These are phyloP conservation scores for Coelopa pilipes DNA, from an alignment of 2,888 invertebrate species.

Conservation along the genomic window DNA sequence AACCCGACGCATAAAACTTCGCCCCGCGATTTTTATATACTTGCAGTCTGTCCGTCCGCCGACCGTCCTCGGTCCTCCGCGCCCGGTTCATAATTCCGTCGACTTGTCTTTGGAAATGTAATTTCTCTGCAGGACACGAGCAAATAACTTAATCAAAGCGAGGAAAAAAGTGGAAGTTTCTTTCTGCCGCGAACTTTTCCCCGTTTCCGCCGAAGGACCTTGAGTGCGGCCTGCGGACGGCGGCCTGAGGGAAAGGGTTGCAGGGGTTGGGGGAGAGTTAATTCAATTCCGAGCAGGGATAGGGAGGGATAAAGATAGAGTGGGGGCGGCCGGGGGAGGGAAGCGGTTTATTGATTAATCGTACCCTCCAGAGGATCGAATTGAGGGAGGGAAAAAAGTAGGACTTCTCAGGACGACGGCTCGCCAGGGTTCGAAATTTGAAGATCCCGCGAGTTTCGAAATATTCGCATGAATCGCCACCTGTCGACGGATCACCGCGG, in stretches of 20 bases:
- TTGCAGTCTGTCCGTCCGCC: slow-evolving; percentile 2
- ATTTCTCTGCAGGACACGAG: slow-evolving; percentile 39
- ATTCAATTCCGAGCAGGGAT: too few relatives aligned
- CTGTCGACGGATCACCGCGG: too few relatives aligned
- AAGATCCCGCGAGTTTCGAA: too few relatives aligned
- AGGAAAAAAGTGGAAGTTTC: neutral
- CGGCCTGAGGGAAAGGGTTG: neutral
- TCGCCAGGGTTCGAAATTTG: too few relatives aligned
- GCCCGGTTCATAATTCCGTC: slow-evolving; percentile 42
- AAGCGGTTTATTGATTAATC: slow-evolving; percentile 3
- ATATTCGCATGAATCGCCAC: too few relatives aligned
- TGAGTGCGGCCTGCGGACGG: slow-evolving; percentile 32
- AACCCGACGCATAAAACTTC: slow-evolving; percentile 37
- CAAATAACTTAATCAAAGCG: slow-evolving; percentile 37
- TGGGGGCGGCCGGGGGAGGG: neutral
- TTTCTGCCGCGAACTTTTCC: neutral
- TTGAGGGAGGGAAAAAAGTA: too few relatives aligned
- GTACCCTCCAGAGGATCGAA: too few relatives aligned
- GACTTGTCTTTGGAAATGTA: slow-evolving; percentile 41
- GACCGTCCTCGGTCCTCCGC: neutral
- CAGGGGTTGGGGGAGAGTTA: neutral
- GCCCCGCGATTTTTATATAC: slow-evolving; percentile 41
- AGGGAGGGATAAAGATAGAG: too few relatives aligned
- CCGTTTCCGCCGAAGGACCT: neutral
- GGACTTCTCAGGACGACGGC: too few relatives aligned